Percentiles rank a stretch among this genome's conserved stretches.
Conservation (phyloP, 1,140 invertebrate genomes). For the Sesamia nonagrioides region DNA sequence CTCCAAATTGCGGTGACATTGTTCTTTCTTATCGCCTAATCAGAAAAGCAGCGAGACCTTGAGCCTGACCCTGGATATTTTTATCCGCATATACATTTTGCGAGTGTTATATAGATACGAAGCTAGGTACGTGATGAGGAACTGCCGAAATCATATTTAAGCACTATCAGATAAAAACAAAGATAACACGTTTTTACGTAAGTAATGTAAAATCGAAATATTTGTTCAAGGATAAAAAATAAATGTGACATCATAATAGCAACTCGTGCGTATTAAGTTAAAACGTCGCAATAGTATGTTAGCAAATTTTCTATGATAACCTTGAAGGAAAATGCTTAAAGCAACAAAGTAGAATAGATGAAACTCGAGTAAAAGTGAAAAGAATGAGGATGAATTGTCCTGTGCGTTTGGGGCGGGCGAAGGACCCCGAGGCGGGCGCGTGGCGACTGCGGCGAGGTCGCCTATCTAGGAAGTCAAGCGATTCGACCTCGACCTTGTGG, state of each 20-base stretch:
- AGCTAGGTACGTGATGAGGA: slow-evolving; percentile 56
- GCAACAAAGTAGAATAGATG: too few species aligned
- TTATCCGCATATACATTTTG: slow-evolving; percentile 82
- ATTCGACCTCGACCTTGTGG: slow-evolving; percentile 82
- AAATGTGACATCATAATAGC: slow-evolving; percentile 36
- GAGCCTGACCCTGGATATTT: slow-evolving; percentile 85
- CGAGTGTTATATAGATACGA: slow-evolving; percentile 69
- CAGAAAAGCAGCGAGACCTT: slow-evolving; percentile 83
- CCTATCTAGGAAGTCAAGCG: slow-evolving; percentile 84
- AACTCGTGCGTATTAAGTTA: neutral
- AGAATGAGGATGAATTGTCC: neutral
- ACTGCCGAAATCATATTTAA: slow-evolving; percentile 52
- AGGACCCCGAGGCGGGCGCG: slow-evolving; percentile 19
- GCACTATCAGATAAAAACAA: slow-evolving; percentile 52
- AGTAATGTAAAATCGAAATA: slow-evolving; percentile 42
- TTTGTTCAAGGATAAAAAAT: slow-evolving; percentile 40
- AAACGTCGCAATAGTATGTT: neutral
- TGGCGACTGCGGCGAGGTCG: slow-evolving; percentile 63
- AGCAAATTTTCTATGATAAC: too few species aligned
- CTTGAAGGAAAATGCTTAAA: neutral
- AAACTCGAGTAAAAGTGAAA: neutral
- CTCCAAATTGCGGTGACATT: slow-evolving; percentile 62
- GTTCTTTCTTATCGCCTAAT: slow-evolving; percentile 82
- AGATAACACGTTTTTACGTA: slow-evolving; percentile 52
- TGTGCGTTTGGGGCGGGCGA: slow-evolving; percentile 3